A percentile compares a stretch with the other conserved stretches of the same genome.
These are phyloP conservation scores for Poeciliopsis infans DNA, from an alignment of 2,797 vertebrate species.

Conservation along the genomic window DNA sequence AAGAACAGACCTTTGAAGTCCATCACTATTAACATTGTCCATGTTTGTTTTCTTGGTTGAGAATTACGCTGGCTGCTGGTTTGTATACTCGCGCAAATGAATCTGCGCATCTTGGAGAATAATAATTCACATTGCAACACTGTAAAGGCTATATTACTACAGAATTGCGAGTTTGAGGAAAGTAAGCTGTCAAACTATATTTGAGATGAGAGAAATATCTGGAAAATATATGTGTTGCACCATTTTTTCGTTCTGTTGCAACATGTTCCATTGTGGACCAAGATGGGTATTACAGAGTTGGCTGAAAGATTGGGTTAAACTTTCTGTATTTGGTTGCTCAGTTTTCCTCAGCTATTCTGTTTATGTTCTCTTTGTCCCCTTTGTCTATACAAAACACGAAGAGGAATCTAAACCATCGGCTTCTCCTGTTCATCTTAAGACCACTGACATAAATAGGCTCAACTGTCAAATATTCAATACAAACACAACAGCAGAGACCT, in stretches of 20 bases:
- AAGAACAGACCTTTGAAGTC: slow-evolving; percentile 41
- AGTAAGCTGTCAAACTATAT: slow-evolving; percentile 1
- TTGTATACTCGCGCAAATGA: slow-evolving; percentile 23
- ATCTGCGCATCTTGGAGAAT: background rate
- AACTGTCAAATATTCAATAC: slow-evolving; percentile 7
- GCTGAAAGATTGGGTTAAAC: background rate
- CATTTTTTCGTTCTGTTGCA: background rate
- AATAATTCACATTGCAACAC: background rate
- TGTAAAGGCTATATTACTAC: background rate
- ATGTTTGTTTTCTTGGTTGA: slow-evolving; percentile 29
- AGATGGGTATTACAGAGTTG: background rate
- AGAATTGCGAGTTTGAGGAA: background rate
- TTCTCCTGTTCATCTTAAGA: slow-evolving; percentile 7
- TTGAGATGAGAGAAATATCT: background rate
- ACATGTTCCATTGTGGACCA: background rate
- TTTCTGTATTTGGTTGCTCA: background rate
- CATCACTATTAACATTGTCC: slow-evolving; percentile 42
- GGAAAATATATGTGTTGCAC: background rate
- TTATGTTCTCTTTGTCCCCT: background rate
- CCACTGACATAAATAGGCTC: background rate
- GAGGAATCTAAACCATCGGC: slow-evolving; percentile 6
- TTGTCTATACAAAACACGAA: background rate
- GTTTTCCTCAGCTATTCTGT: background rate
- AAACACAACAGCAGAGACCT: background rate
- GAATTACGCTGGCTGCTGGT: background rate